Evolutionary conservation across 2,888 invertebrate genomes (phyloP).

Genomic region (Capitulum mitella): DNA sequence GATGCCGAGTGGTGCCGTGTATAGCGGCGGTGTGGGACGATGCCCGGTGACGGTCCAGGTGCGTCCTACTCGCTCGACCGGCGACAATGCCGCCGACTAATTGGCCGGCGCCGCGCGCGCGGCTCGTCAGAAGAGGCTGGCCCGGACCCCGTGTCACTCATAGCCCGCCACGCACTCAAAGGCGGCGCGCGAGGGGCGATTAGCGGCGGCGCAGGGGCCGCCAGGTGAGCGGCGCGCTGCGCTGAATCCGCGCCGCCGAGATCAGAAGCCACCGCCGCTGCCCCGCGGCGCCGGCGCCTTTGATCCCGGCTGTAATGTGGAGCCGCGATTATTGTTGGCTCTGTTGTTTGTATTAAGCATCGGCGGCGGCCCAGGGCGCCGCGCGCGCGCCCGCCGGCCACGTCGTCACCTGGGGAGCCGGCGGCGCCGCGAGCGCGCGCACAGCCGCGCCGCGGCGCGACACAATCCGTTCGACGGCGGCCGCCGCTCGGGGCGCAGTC

Average conservation of each 20-base stretch:
- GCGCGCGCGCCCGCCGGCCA: neutral
- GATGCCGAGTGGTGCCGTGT: too few species aligned
- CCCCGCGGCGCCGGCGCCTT: constrained; percentile 25
- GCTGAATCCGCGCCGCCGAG: constrained; percentile 22
- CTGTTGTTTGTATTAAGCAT: constrained; percentile 24
- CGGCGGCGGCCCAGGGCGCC: neutral
- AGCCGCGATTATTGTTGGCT: constrained; percentile 22
- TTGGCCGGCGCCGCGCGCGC: neutral
- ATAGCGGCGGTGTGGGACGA: too few species aligned
- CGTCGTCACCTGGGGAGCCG: neutral
- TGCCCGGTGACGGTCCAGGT: too few species aligned
- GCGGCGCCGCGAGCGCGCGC: constrained; percentile 9
- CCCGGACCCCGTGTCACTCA: neutral
- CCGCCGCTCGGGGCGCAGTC: neutral
- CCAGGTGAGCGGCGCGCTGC: neutral
- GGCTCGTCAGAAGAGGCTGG: neutral
- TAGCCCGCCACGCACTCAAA: neutral
- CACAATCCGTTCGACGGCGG: neutral
- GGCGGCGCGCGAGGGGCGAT: neutral
- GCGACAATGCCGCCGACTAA: too few species aligned
- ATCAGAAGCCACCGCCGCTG: constrained; percentile 12
- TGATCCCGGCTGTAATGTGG: neutral
- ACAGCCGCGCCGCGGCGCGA: neutral
- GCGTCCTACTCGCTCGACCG: too few species aligned
- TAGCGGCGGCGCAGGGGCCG: neutral